Evolutionary conservation across 2,797 vertebrate species (phyloP).

Genomic region (Cheirogaleus major): DNA sequence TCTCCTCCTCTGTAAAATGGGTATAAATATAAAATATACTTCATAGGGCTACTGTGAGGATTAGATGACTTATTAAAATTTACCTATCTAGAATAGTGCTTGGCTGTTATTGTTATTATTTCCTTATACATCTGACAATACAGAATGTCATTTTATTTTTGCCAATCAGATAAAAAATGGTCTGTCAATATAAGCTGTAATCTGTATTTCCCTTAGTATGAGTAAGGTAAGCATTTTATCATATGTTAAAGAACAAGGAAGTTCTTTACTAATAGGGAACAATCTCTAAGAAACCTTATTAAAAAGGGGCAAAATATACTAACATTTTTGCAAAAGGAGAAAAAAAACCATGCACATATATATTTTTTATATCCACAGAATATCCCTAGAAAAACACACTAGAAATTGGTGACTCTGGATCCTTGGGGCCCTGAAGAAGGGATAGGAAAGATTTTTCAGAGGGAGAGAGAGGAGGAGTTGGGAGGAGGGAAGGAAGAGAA

Average conservation of each 20-base stretch:
- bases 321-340: not conserved
- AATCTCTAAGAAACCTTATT: not conserved
- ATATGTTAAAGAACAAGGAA: not conserved
- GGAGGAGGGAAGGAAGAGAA: no score
- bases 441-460: not conserved
- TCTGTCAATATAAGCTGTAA: not conserved
- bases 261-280: not conserved
- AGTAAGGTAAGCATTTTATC: conserved; percentile 20
- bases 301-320: not conserved
- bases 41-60: not conserved
- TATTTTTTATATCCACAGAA: not conserved
- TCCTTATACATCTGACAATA: not conserved
- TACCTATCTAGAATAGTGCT: not conserved
- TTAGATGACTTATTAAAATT: not conserved
- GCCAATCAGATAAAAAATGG: not conserved
- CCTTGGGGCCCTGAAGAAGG: not conserved
- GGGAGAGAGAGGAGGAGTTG: no score
- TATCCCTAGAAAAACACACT: not conserved
- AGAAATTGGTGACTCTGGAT: not conserved
- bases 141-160: not conserved
- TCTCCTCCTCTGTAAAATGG: not conserved
- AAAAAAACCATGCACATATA: not conserved
- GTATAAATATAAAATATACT: not conserved
- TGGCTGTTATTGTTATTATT: not conserved
- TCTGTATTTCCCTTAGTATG: not conserved